phyloP scores from a whole-genome alignment of 2,113 vertebrate genomes.

The Paratilapia polleni region DNA sequence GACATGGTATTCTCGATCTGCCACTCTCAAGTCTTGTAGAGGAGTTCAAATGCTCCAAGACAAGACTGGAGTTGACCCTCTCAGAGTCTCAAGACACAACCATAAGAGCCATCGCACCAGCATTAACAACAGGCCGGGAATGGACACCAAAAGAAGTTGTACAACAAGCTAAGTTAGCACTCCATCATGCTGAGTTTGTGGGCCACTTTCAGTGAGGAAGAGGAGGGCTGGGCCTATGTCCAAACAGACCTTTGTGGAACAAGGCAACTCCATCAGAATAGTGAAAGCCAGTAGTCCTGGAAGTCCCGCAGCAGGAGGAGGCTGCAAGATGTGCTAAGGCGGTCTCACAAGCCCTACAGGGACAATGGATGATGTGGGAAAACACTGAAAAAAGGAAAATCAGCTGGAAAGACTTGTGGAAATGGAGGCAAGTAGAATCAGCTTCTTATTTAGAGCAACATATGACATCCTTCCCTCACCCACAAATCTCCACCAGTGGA shows the following conservation, averaged over 20 bases:
- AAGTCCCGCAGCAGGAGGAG: background rate
- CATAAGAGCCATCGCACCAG: background rate
- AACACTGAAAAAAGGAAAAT: background rate
- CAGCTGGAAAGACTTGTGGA: background rate
- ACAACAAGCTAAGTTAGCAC: background rate
- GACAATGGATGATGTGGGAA: background rate
- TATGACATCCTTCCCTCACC: too few relatives aligned
- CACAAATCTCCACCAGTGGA: background rate
- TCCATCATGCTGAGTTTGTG: background rate
- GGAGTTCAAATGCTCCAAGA: background rate
- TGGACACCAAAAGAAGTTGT: background rate
- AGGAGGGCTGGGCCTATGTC: background rate
- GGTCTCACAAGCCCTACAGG: background rate
- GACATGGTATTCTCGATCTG: too few relatives aligned
- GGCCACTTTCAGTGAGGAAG: background rate
- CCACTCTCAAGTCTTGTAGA: too few relatives aligned
- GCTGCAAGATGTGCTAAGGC: background rate
- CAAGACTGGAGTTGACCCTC: background rate
- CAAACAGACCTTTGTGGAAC: background rate
- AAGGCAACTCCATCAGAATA: background rate
- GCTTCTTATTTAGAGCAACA: too few relatives aligned
- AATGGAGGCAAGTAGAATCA: too few relatives aligned
- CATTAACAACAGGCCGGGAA: background rate
- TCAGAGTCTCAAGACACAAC: background rate
- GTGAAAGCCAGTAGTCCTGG: background rate